Evolutionary conservation across 1,140 invertebrate genomes (phyloP).

Genomic region (Myzus persicae): DNA sequence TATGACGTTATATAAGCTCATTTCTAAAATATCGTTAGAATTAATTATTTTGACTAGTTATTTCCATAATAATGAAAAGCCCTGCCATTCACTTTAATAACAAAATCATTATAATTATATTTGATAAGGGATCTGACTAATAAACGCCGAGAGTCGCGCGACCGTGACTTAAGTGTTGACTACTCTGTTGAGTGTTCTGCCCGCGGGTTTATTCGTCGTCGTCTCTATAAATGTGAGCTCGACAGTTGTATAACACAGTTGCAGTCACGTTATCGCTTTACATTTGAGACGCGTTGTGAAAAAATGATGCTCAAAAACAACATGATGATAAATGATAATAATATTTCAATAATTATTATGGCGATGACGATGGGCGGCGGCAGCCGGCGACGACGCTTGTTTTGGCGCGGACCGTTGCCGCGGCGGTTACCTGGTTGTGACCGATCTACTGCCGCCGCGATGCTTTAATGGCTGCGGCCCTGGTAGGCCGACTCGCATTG

Average conservation of each 20-base stretch:
- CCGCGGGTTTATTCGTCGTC: too few species aligned
- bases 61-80: too few species aligned
- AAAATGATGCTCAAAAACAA: neutral
- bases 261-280: neutral
- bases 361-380: neutral
- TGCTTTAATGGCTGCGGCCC: neutral
- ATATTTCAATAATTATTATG: too few species aligned
- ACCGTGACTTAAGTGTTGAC: too few species aligned
- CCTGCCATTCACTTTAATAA: too few species aligned
- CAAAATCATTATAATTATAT: too few species aligned
- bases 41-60: neutral
- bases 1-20: neutral
- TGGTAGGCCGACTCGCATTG: constrained; percentile 12
- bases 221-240: too few species aligned
- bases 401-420: neutral
- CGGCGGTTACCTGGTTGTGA: neutral
- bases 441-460: neutral
- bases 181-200: too few species aligned
- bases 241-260: too few species aligned
- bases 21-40: neutral
- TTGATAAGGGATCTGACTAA: too few species aligned
- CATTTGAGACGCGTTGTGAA: neutral
- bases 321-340: neutral
- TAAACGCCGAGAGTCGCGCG: too few species aligned
- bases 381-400: neutral